A percentile compares a stretch with the other conserved stretches of the same genome.
phyloP scores from a whole-genome alignment of 2,888 invertebrate species.

The Synanthedon formicaeformis region DNA sequence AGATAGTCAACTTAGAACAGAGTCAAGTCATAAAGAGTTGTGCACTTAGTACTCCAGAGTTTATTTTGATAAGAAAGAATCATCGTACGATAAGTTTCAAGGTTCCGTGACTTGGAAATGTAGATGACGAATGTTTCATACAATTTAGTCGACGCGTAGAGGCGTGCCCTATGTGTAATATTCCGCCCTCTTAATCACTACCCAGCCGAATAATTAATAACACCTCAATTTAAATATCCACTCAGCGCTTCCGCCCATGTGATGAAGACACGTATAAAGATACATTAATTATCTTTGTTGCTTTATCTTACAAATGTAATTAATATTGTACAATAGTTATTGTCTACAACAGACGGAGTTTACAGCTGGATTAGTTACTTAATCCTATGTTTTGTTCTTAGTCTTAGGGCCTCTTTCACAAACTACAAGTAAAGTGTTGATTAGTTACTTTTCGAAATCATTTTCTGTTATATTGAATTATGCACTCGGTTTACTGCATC shows the following conservation, averaged over 20 bases:
- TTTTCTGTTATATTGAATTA: too few relatives aligned
- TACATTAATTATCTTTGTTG: neutral
- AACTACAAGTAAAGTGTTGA: too few relatives aligned
- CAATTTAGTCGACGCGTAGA: conserved; percentile 34
- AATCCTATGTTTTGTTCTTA: too few relatives aligned
- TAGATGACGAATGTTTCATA: conserved; percentile 16
- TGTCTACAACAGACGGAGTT: neutral
- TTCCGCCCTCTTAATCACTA: conserved; percentile 61
- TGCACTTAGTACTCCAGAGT: conserved; percentile 7
- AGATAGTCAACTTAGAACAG: too few relatives aligned
- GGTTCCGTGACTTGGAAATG: conserved; percentile 12
- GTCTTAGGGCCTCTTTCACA: too few relatives aligned
- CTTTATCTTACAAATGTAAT: neutral
- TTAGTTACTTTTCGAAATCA: too few relatives aligned
- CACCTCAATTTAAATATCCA: conserved; percentile 63
- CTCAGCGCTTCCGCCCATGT: conserved; percentile 46
- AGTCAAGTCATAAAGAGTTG: conserved; percentile 2
- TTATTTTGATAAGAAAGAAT: conserved; percentile 24
- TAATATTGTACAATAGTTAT: neutral
- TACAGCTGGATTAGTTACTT: too few relatives aligned
- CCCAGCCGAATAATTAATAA: conserved; percentile 58
- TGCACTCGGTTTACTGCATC: too few relatives aligned
- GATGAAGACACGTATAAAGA: conserved; percentile 22
- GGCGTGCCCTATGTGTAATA: conserved; percentile 47
- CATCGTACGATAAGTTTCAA: conserved; percentile 33